phyloP scores from a whole-genome alignment of 2,113 vertebrate genomes.

The Urocitellus parryii region DNA sequence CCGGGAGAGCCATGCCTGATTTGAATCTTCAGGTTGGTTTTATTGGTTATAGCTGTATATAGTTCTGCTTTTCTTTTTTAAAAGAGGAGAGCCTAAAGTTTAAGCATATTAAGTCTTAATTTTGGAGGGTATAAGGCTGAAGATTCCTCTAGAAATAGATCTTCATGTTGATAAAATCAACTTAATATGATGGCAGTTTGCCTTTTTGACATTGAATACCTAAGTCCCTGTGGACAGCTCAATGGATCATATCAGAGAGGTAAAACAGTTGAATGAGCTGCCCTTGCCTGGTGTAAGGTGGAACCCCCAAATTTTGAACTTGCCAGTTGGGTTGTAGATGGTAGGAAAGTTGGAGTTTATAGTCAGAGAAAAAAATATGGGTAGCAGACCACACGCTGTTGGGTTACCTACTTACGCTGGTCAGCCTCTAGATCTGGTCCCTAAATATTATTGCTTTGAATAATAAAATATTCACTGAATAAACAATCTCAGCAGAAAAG shows the following conservation, averaged over 20 bases:
- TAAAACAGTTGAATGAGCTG: background rate
- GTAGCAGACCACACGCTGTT: background rate
- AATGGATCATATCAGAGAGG: background rate
- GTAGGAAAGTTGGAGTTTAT: background rate
- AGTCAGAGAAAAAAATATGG: background rate
- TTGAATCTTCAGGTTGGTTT: conserved; percentile 13
- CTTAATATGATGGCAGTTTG: background rate
- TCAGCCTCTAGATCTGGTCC: background rate
- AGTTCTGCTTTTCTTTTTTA: conserved; percentile 51
- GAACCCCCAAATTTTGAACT: background rate
- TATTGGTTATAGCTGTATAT: background rate
- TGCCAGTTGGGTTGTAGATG: background rate
- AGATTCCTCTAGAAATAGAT: conserved; percentile 10
- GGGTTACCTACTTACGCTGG: background rate
- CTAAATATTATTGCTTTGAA: conserved; percentile 44
- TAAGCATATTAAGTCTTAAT: conserved; percentile 19
- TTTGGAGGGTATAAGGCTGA: background rate
- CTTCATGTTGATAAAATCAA: background rate
- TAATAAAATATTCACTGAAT: conserved; percentile 36
- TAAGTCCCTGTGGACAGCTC: background rate
- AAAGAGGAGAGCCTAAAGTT: background rate
- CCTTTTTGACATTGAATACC: background rate
- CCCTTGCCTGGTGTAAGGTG: background rate
- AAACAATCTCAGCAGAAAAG: conserved; percentile 19
- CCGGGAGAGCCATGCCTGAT: background rate